Conservation (phyloP, 1,140 invertebrate species). For the Gryllus bimaculatus region DNA sequence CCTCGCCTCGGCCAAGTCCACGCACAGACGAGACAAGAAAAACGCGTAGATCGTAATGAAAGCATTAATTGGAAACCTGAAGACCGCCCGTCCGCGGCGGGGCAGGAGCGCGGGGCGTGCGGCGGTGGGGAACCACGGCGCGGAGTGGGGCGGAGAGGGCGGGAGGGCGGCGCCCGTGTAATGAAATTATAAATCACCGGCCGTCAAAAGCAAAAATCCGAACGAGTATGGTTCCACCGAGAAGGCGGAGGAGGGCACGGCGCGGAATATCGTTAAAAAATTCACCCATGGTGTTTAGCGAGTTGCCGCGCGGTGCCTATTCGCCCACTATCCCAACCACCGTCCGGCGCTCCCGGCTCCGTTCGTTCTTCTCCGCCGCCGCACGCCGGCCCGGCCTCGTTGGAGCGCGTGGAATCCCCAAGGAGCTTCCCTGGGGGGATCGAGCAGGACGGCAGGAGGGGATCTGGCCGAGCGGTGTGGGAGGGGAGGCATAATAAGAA, state of each 20-base stretch:
- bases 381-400: no score
- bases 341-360: no score
- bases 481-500: neutral
- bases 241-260: neutral
- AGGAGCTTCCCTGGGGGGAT: neutral
- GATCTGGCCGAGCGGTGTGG: neutral
- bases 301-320: neutral
- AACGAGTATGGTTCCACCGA: neutral
- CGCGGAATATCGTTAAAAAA: constrained; percentile 2
- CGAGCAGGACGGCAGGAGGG: neutral
- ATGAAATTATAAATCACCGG: neutral
- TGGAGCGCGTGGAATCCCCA: neutral
- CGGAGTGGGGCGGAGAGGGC: no score
- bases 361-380: no score
- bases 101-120: no score
- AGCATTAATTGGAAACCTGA: neutral
- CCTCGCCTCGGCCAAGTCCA: neutral
- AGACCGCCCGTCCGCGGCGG: no score
- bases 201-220: constrained; percentile 3
- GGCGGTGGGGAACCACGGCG: no score
- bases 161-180: neutral
- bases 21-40: neutral
- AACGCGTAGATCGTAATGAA: neutral
- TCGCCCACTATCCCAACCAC: neutral
- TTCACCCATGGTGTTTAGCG: neutral